phyloP scores from a whole-genome alignment of 1,140 invertebrate species.

The Thaumatotibia leucotreta region DNA sequence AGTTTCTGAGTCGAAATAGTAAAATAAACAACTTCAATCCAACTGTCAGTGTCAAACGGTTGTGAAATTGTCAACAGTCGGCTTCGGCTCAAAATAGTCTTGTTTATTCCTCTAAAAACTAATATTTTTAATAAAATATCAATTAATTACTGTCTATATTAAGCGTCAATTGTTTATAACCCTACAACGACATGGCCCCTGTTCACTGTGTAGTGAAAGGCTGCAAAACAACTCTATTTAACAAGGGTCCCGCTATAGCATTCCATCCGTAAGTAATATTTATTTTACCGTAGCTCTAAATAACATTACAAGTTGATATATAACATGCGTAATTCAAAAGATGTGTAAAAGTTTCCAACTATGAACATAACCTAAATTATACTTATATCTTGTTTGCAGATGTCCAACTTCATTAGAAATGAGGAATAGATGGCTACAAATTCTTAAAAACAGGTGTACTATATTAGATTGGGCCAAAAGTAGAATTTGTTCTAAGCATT shows the following conservation, averaged over 20 bases:
- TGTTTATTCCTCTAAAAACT: no score
- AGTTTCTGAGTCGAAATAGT: conserved; percentile 1
- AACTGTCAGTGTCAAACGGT: neutral
- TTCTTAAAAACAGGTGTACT: conserved; percentile 53
- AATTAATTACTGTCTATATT: no score
- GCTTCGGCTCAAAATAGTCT: no score
- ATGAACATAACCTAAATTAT: no score
- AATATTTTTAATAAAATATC: no score
- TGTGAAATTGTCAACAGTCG: no score
- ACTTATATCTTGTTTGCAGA: conserved; percentile 43
- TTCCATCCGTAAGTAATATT: conserved; percentile 47
- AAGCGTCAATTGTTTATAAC: no score
- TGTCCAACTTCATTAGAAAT: conserved; percentile 50
- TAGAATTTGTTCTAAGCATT: conserved; percentile 62
- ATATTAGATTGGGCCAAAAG: conserved; percentile 54
- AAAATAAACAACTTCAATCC: neutral
- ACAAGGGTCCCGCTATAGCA: conserved; percentile 41
- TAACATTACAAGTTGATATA: no score
- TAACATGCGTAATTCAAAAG: no score
- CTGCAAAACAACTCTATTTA: conserved; percentile 48
- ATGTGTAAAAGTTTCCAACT: no score
- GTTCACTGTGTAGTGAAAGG: conserved; percentile 45
- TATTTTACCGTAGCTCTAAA: neutral
- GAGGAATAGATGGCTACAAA: conserved; percentile 55
- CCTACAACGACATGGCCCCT: conserved; percentile 21